Evolutionary conservation across 1,140 invertebrate species (phyloP).

Genomic region (Kradibia gibbosae): DNA sequence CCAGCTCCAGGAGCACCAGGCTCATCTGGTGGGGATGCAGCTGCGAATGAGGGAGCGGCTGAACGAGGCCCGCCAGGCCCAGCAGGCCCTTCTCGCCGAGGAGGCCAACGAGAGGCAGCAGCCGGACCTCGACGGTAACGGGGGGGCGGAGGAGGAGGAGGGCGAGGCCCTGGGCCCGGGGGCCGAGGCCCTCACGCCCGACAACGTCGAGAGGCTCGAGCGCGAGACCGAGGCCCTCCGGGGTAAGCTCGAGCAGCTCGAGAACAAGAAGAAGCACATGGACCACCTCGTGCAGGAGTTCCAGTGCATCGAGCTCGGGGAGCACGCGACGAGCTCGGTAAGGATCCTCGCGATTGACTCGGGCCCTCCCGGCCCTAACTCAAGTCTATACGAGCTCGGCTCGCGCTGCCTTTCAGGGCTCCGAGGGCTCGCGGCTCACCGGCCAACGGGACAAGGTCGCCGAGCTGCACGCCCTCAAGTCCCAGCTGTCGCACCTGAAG

Average conservation of each 20-base stretch:
- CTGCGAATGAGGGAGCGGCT: constrained; percentile 63
- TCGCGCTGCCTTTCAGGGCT: constrained; percentile 53
- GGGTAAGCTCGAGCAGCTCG: constrained; percentile 65
- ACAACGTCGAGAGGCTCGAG: constrained; percentile 61
- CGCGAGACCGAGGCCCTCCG: constrained; percentile 62
- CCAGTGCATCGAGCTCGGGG: constrained; percentile 61
- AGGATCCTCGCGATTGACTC: constrained; percentile 46
- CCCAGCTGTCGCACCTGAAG: constrained; percentile 67
- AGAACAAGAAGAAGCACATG: constrained; percentile 69
- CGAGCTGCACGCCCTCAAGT: constrained; percentile 67
- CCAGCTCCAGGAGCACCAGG: constrained; percentile 67
- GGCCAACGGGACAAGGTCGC: constrained; percentile 60
- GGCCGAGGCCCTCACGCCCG: constrained; percentile 45
- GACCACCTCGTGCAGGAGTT: constrained; percentile 69
- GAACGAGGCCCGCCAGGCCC: constrained; percentile 65
- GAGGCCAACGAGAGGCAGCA: not conserved
- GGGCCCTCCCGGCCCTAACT: not conserved
- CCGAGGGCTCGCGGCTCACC: constrained; percentile 57
- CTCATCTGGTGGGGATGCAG: constrained; percentile 65
- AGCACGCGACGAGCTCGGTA: constrained; percentile 61
- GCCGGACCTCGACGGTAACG: not conserved
- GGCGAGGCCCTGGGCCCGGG: not conserved
- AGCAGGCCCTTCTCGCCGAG: constrained; percentile 56
- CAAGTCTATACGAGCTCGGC: not conserved
- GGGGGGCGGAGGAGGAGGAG: not conserved